A percentile compares a stretch with the other conserved stretches of the same genome.
Conservation (phyloP, 2,888 invertebrate genomes). For the Carterocephalus palaemon region DNA sequence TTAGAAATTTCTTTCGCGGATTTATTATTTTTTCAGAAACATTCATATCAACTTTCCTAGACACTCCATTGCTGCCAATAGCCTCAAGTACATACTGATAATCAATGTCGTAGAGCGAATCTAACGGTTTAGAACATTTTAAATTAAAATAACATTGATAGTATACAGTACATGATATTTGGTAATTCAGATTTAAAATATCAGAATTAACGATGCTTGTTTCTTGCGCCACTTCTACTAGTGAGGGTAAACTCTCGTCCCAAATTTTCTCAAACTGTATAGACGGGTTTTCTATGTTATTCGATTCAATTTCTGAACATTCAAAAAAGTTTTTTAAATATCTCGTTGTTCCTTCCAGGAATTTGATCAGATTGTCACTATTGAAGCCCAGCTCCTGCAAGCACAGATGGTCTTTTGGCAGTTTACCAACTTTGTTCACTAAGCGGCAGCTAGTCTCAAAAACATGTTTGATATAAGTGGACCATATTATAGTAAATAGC, state of each 20-base stretch:
- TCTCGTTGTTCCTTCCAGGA: slow-evolving; percentile 64
- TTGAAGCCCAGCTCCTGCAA: slow-evolving; percentile 86
- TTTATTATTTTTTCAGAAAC: slow-evolving; percentile 84
- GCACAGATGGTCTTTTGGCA: slow-evolving; percentile 91
- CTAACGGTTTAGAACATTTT: slow-evolving; percentile 84
- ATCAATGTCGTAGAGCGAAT: slow-evolving; percentile 87
- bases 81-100: slow-evolving; percentile 79
- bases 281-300: slow-evolving; percentile 52
- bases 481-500: slow-evolving; percentile 92
- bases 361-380: slow-evolving; percentile 78
- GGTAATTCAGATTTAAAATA: slow-evolving; percentile 88
- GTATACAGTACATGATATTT: slow-evolving; percentile 86
- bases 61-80: slow-evolving; percentile 57
- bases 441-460: slow-evolving; percentile 87
- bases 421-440: slow-evolving; percentile 88
- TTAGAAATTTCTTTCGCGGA: slow-evolving; percentile 85
- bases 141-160: slow-evolving; percentile 89
- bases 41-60: slow-evolving; percentile 79
- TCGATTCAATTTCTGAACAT: slow-evolving; percentile 55
- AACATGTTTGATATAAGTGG: slow-evolving; percentile 89
- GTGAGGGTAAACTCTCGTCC: slow-evolving; percentile 82
- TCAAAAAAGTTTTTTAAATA: slow-evolving; percentile 70
- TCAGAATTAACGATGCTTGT: slow-evolving; percentile 87
- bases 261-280: slow-evolving; percentile 82
- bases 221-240: slow-evolving; percentile 88